phyloP scores from a whole-genome alignment of 2,888 invertebrate genomes.

The Harmothoe impar region DNA sequence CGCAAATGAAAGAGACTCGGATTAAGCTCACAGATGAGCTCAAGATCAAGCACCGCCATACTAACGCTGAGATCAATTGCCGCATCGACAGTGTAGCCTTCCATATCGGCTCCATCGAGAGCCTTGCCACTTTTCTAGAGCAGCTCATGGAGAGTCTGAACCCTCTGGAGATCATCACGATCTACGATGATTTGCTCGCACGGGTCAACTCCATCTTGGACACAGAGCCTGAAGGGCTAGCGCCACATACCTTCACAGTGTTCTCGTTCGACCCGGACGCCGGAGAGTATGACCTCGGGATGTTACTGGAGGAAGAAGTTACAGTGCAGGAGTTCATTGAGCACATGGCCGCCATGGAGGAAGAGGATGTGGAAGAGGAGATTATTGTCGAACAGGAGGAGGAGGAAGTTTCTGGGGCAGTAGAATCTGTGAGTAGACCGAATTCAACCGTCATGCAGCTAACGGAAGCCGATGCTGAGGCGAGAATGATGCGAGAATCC shows the following conservation, averaged over 20 bases:
- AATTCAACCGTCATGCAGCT: not conserved
- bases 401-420: not conserved
- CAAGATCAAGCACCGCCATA: slow-evolving; percentile 54
- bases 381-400: slow-evolving; percentile 35
- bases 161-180: slow-evolving; percentile 62
- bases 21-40: slow-evolving; percentile 57
- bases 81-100: slow-evolving; percentile 61
- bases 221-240: slow-evolving; percentile 41
- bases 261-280: slow-evolving; percentile 47
- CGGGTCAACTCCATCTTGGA: slow-evolving; percentile 63
- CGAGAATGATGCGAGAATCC: slow-evolving; percentile 44
- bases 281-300: slow-evolving; percentile 55
- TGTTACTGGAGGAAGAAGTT: slow-evolving; percentile 59
- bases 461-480: not conserved
- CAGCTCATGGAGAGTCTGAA: slow-evolving; percentile 50
- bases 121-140: slow-evolving; percentile 56
- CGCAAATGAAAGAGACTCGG: slow-evolving; percentile 56
- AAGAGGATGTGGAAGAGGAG: slow-evolving; percentile 32
- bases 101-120: slow-evolving; percentile 60
- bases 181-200: slow-evolving; percentile 61
- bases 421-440: not conserved
- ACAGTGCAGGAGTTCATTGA: slow-evolving; percentile 46
- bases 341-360: slow-evolving; percentile 1
- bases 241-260: slow-evolving; percentile 54
- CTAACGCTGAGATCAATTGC: slow-evolving; percentile 51